phyloP scores from a whole-genome alignment of 92 coral and sea anemone species.

The Porites rus region DNA sequence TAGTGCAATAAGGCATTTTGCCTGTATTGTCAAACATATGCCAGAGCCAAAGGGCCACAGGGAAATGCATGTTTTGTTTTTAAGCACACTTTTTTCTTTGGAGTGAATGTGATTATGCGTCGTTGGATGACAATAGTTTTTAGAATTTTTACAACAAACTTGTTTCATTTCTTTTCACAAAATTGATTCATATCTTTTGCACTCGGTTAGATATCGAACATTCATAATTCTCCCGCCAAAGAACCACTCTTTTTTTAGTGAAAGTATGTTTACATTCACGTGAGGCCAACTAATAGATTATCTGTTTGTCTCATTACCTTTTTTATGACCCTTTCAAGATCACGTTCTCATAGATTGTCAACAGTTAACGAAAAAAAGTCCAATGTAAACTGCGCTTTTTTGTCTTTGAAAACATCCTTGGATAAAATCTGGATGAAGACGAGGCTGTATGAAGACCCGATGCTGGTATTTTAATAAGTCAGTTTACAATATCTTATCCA shows the following conservation, averaged over 20 bases:
- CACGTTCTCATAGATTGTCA: neutral
- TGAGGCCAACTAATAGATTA: neutral
- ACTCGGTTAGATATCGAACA: neutral
- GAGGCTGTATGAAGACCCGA: neutral
- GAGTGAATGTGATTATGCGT: no score
- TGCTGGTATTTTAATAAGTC: no score
- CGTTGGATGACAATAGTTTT: no score
- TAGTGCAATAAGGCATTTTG: neutral
- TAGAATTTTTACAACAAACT: neutral
- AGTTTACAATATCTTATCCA: no score
- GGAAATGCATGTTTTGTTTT: no score
- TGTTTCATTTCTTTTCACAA: neutral
- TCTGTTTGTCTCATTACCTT: neutral
- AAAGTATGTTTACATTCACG: neutral
- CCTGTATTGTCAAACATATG: neutral
- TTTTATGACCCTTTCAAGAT: neutral
- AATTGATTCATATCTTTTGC: neutral
- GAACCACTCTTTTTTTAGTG: no score
- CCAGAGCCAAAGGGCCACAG: neutral
- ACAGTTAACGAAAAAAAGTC: neutral
- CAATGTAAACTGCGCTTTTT: neutral
- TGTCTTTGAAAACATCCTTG: neutral
- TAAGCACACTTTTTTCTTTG: no score
- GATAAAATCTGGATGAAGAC: neutral
- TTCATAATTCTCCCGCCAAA: neutral